Evolutionary conservation across 2,113 vertebrate genomes (phyloP).

Genomic region (Grammomys surdaster): DNA sequence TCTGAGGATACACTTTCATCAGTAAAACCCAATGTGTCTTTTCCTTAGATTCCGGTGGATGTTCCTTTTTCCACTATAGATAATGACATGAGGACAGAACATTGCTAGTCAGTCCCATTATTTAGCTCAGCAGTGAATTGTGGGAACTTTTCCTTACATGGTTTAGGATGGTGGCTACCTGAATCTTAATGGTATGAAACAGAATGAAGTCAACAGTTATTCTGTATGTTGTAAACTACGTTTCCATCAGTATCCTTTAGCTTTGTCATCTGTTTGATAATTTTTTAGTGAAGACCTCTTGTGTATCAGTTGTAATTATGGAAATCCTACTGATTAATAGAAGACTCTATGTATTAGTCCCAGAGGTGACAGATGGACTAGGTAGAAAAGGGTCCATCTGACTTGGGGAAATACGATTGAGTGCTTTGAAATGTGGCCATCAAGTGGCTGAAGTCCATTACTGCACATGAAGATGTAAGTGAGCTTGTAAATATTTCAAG

Average conservation of each 20-base stretch:
- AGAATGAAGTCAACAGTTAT: constrained; percentile 15
- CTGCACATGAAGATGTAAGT: constrained; percentile 53
- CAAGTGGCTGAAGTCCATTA: constrained; percentile 78
- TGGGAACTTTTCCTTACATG: constrained; percentile 11
- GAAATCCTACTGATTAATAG: neutral
- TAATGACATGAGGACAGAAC: neutral
- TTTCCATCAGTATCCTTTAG: constrained; percentile 2
- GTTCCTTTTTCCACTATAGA: neutral
- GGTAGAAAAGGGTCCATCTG: neutral
- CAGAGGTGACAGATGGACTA: neutral
- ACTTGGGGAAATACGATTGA: constrained; percentile 30
- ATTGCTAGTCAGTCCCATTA: neutral
- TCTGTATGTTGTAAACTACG: constrained; percentile 5
- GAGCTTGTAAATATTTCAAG: neutral
- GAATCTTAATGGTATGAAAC: constrained; percentile 20
- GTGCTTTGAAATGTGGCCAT: constrained; percentile 80
- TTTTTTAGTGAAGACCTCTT: neutral
- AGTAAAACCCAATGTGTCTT: neutral
- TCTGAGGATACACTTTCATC: neutral
- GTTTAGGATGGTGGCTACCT: neutral
- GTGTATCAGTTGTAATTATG: neutral
- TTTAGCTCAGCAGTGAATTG: neutral
- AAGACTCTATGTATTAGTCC: neutral
- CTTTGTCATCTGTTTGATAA: neutral
- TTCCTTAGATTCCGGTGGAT: neutral